Evolutionary conservation across 1,140 invertebrate species (phyloP).

Genomic region (Drosophila ananassae): DNA sequence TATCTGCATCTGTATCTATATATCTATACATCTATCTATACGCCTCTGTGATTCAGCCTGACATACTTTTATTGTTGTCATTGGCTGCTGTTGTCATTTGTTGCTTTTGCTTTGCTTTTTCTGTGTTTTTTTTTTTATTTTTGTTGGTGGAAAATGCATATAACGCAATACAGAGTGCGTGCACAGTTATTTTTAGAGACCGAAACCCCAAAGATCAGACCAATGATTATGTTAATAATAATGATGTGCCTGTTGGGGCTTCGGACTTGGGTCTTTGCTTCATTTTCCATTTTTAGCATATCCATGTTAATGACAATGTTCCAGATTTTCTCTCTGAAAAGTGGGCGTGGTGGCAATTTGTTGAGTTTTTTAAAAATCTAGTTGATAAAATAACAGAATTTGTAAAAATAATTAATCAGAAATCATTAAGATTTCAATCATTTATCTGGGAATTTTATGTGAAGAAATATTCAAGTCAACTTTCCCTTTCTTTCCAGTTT

Average conservation of each 20-base stretch:
- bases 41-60: constrained; percentile 73
- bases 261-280: background rate
- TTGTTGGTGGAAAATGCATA: constrained; percentile 45
- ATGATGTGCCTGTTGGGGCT: constrained; percentile 22
- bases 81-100: constrained; percentile 49
- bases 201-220: constrained; percentile 35
- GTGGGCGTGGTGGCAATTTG: constrained; percentile 21
- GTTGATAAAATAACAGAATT: background rate
- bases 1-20: constrained; percentile 14
- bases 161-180: constrained; percentile 48
- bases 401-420: background rate
- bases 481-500: constrained; percentile 27
- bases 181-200: constrained; percentile 65
- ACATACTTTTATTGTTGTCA: constrained; percentile 75
- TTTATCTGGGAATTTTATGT: constrained; percentile 15
- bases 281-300: constrained; percentile 40
- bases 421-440: background rate
- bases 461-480: constrained; percentile 15
- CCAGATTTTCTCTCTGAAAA: constrained; percentile 3
- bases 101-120: constrained; percentile 23
- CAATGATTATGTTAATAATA: constrained; percentile 28
- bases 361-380: background rate
- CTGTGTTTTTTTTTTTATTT: background rate
- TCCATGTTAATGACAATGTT: constrained; percentile 51
- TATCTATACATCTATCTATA: constrained; percentile 21